These are phyloP conservation scores for Anniella stebbinsi DNA, from an alignment of 2,797 vertebrate genomes.

Conservation along the genomic window DNA sequence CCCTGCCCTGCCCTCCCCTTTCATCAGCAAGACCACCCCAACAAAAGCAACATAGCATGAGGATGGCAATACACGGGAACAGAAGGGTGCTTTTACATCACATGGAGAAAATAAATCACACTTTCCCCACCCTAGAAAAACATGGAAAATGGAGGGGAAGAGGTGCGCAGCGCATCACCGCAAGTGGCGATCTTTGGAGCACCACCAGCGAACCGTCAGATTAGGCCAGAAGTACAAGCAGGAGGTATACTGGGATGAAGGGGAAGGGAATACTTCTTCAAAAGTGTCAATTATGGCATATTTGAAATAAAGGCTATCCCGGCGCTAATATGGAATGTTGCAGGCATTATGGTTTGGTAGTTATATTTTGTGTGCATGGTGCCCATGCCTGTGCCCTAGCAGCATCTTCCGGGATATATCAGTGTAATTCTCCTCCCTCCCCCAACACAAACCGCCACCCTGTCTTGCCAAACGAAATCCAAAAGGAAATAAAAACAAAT, in stretches of 20 bases:
- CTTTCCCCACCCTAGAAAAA: no score
- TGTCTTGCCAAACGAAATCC: neutral
- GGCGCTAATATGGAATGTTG: neutral
- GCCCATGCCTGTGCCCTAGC: rapidly evolving
- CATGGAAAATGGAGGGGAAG: no score
- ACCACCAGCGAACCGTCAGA: neutral
- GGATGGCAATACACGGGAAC: no score
- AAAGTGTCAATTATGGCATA: neutral
- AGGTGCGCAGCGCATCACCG: neutral
- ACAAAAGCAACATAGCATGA: no score
- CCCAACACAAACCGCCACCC: neutral
- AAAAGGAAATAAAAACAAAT: constrained; percentile 57
- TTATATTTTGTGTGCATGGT: neutral
- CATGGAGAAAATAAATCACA: no score
- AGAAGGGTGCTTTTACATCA: no score
- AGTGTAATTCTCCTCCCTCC: neutral
- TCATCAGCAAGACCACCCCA: no score
- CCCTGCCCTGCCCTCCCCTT: no score
- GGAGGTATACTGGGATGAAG: neutral
- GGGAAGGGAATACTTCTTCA: neutral
- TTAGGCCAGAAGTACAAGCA: neutral
- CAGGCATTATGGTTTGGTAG: no score
- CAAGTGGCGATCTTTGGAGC: neutral
- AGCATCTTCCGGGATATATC: neutral
- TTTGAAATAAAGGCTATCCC: neutral